These are phyloP conservation scores for Clupea harengus DNA, from an alignment of 2,113 vertebrate species.

Conservation along the genomic window DNA sequence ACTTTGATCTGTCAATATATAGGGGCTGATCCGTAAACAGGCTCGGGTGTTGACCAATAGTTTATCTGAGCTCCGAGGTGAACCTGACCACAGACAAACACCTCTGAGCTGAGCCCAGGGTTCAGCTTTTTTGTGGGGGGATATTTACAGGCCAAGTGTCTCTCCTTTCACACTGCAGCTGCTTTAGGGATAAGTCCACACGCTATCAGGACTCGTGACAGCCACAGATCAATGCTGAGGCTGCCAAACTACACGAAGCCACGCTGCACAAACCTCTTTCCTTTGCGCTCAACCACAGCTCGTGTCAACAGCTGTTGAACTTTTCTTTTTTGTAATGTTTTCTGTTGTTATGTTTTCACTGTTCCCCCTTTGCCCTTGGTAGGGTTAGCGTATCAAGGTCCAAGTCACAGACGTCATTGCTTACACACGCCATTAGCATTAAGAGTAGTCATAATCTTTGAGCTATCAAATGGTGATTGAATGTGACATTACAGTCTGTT, in stretches of 20 bases:
- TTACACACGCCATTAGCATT: background rate
- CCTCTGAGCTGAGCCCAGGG: background rate
- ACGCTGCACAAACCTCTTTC: background rate
- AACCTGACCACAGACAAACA: background rate
- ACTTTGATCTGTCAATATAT: constrained; percentile 41
- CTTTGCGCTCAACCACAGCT: background rate
- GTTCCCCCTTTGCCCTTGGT: background rate
- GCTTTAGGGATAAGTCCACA: background rate
- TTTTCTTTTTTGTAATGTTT: background rate
- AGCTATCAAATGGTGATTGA: background rate
- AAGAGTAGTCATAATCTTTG: background rate
- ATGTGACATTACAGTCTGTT: background rate
- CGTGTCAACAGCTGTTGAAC: background rate
- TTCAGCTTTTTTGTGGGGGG: background rate
- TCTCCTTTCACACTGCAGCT: constrained; percentile 32
- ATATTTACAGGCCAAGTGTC: constrained; percentile 26
- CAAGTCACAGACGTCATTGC: background rate
- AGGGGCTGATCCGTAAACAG: constrained; percentile 35
- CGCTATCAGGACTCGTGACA: background rate
- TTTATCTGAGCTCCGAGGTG: background rate
- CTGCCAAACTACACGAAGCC: background rate
- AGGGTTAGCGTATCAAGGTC: background rate
- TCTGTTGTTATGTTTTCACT: background rate
- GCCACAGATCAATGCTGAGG: background rate
- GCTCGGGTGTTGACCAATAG: constrained; percentile 36